A percentile compares a stretch with the other conserved stretches of the same genome.
phyloP scores from a whole-genome alignment of 2,797 vertebrate genomes.

The Siniperca obscura region DNA sequence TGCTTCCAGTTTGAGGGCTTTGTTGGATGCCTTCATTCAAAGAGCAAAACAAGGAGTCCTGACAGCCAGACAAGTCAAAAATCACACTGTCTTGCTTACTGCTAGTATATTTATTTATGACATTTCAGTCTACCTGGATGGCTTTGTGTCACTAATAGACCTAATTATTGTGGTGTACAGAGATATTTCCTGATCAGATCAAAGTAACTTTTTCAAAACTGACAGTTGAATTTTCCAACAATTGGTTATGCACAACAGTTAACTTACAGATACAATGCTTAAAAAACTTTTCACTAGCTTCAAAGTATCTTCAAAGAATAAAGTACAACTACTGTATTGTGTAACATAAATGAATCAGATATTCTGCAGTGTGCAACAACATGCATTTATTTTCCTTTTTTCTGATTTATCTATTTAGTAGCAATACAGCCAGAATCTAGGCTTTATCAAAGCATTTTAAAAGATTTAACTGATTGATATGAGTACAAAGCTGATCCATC shows the following conservation, averaged over 20 bases:
- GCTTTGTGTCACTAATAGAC: background rate
- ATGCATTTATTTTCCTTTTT: too few species aligned
- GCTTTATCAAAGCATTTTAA: background rate
- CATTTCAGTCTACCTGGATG: background rate
- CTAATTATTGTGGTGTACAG: too few species aligned
- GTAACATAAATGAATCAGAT: background rate
- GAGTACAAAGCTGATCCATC: conserved; percentile 11
- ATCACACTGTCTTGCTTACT: background rate
- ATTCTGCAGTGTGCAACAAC: background rate
- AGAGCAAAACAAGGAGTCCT: background rate
- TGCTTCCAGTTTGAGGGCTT: background rate
- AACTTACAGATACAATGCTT: too few species aligned
- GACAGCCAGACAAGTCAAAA: background rate
- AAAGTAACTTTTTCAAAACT: too few species aligned
- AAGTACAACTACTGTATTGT: background rate
- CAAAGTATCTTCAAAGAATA: background rate
- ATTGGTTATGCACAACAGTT: too few species aligned
- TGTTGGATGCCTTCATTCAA: background rate
- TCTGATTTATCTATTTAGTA: background rate
- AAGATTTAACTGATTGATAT: background rate
- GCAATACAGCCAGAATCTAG: background rate
- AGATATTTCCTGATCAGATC: too few species aligned
- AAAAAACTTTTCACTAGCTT: too few species aligned
- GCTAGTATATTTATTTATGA: background rate
- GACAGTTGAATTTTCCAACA: too few species aligned